A percentile compares a stretch with the other conserved stretches of the same genome.
phyloP scores from a whole-genome alignment of 2,888 invertebrate species.

The Taphrorychus bicolor region DNA sequence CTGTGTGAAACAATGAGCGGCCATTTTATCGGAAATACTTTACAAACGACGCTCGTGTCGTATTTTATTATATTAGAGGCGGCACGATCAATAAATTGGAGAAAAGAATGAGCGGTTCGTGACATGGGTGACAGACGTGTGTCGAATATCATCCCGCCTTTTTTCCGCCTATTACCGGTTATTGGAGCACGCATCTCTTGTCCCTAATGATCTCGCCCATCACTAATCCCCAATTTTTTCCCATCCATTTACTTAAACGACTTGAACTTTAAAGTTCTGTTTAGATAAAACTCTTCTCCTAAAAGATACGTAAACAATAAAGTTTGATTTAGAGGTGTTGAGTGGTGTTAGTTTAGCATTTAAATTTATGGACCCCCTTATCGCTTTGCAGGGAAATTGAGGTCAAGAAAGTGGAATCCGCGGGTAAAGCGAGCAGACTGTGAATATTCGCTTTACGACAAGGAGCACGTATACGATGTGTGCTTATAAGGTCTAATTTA shows the following conservation, averaged over 20 bases:
- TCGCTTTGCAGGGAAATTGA: conserved; percentile 14
- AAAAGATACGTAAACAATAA: conserved; percentile 25
- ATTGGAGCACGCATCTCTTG: conserved; percentile 6
- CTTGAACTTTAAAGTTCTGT: conserved; percentile 14
- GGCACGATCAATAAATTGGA: conserved; percentile 33
- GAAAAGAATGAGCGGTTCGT: conserved; percentile 36
- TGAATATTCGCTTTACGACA: background rate
- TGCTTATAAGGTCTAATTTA: background rate
- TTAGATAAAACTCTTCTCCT: conserved; percentile 19
- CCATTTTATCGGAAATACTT: conserved; percentile 50
- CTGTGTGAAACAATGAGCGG: conserved; percentile 51
- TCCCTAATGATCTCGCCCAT: background rate
- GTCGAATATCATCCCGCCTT: conserved; percentile 27
- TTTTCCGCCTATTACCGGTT: background rate
- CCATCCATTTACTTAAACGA: conserved; percentile 7
- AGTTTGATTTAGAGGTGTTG: conserved; percentile 29
- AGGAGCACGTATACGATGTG: background rate
- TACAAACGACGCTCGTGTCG: conserved; percentile 42
- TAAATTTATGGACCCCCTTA: conserved; percentile 29
- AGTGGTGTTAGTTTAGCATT: conserved; percentile 27
- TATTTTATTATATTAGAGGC: conserved; percentile 41
- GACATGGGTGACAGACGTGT: conserved; percentile 39
- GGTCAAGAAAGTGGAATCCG: conserved; percentile 20
- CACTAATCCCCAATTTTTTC: background rate
- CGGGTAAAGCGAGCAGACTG: conserved; percentile 12